Evolutionary conservation across 2,888 invertebrate genomes (phyloP).

Genomic region (Petrophora chlorosata): DNA sequence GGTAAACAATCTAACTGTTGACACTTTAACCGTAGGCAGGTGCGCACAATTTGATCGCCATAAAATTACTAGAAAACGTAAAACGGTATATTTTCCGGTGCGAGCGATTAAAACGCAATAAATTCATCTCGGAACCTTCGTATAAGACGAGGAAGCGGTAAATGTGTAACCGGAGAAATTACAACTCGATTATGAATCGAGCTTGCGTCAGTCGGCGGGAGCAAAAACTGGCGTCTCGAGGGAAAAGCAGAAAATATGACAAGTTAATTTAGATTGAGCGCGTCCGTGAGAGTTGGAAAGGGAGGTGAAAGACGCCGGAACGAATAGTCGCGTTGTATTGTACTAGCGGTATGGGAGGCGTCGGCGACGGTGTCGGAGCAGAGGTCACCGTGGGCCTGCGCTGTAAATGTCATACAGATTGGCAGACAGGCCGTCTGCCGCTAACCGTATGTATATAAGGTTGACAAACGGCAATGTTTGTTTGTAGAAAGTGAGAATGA

Average conservation of each 20-base stretch:
- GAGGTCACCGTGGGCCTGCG: slow-evolving; percentile 49
- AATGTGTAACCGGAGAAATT: slow-evolving; percentile 55
- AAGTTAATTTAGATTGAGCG: slow-evolving; percentile 74
- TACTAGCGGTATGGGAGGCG: slow-evolving; percentile 50
- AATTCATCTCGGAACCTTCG: slow-evolving; percentile 48
- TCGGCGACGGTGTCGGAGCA: slow-evolving; percentile 46
- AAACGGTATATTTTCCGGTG: slow-evolving; percentile 60
- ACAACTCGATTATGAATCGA: slow-evolving; percentile 57
- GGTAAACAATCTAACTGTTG: slow-evolving; percentile 34
- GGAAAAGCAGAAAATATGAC: slow-evolving; percentile 74
- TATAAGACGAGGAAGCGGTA: slow-evolving; percentile 54
- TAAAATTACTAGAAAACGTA: slow-evolving; percentile 52
- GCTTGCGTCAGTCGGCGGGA: slow-evolving; percentile 36
- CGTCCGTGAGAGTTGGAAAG: slow-evolving; percentile 62
- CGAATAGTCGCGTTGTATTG: slow-evolving; percentile 63
- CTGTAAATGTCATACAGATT: slow-evolving; percentile 50
- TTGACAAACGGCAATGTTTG: slow-evolving; percentile 44
- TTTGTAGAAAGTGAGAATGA: slow-evolving; percentile 61
- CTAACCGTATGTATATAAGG: slow-evolving; percentile 43
- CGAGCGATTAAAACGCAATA: slow-evolving; percentile 63
- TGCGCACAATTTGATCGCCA: slow-evolving; percentile 50
- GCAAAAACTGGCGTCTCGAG: slow-evolving; percentile 53
- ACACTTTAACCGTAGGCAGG: slow-evolving; percentile 32
- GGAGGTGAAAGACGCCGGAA: slow-evolving; percentile 69
- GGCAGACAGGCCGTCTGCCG: slow-evolving; percentile 44